Conservation (phyloP, 2,113 vertebrate species). For the Phrynocephalus versicolor region DNA sequence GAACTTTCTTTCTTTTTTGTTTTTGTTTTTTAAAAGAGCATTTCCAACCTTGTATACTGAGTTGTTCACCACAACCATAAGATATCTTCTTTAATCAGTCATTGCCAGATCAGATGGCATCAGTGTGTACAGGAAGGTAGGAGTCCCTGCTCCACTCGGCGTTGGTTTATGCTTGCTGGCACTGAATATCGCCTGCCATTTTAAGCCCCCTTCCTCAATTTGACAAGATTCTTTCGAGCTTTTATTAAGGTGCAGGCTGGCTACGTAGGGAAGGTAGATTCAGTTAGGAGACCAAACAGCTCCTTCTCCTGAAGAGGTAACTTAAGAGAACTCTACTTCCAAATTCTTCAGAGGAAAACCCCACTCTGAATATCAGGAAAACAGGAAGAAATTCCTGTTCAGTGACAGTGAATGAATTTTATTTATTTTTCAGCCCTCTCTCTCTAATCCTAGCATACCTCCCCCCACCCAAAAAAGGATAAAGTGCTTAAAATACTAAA, state of each 20-base stretch:
- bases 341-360: neutral
- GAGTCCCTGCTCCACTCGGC: neutral
- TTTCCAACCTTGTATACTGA: neutral
- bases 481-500: conserved; percentile 3
- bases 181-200: neutral
- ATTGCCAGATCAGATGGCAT: neutral
- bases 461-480: neutral
- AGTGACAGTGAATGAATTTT: neutral
- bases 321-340: neutral
- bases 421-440: neutral
- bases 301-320: neutral
- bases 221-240: neutral
- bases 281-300: neutral
- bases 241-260: neutral
- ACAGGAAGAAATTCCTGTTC: neutral
- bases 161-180: neutral
- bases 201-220: neutral
- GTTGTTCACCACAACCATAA: neutral
- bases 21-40: neutral
- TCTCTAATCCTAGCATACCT: neutral
- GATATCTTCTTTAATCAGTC: too few species aligned
- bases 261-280: neutral
- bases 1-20: too few species aligned
- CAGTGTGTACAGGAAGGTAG: neutral
- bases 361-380: neutral